Percentiles rank a stretch among this genome's conserved stretches.
Evolutionary conservation across 2,797 vertebrate genomes (phyloP).

Genomic region (Coracias cyanogaster): DNA sequence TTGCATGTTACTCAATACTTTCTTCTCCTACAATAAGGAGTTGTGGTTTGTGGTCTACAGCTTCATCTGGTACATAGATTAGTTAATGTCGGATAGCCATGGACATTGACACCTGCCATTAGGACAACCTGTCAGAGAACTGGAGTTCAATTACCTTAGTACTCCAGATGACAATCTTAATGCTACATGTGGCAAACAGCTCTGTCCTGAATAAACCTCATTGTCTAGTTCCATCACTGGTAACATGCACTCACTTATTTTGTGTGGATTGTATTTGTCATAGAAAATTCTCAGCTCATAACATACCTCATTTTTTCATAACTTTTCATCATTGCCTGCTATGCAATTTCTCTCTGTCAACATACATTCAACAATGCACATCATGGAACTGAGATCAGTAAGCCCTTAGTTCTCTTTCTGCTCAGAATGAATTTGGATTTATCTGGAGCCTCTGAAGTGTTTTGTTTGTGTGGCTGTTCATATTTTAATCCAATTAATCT

Average conservation of each 20-base stretch:
- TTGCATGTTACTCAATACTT: neutral
- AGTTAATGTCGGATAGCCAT: neutral
- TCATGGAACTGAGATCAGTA: neutral
- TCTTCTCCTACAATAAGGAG: neutral
- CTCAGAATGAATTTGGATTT: neutral
- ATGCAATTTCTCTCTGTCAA: neutral
- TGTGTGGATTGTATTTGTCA: accelerated
- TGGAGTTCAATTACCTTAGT: neutral
- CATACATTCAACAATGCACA: neutral
- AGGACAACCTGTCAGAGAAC: neutral
- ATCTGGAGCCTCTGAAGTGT: neutral
- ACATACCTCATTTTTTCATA: neutral
- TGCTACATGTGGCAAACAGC: accelerated
- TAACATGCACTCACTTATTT: accelerated
- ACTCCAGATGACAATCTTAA: neutral
- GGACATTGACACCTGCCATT: neutral
- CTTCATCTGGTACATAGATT: neutral
- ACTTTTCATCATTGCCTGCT: neutral
- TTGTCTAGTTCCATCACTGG: neutral
- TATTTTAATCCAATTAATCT: neutral
- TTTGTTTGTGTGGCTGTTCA: neutral
- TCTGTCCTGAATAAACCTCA: neutral
- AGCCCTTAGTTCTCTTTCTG: neutral
- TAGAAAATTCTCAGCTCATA: neutral
- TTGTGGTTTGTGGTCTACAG: neutral